These are phyloP conservation scores for Hermatobates lingyangjiaoensis DNA, from an alignment of 1,140 invertebrate genomes.

Conservation along the genomic window DNA sequence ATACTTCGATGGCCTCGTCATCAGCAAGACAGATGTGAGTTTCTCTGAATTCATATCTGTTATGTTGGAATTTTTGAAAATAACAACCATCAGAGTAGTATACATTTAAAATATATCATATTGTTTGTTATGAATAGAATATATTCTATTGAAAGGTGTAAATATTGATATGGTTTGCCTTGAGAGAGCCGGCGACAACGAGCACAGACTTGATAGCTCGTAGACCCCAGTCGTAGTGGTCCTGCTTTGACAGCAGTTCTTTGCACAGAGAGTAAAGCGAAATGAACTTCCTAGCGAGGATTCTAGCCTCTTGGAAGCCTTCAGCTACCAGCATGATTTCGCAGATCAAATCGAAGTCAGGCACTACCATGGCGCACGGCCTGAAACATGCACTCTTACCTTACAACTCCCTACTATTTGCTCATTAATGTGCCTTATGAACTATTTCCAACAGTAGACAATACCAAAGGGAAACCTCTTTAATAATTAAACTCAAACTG, in stretches of 20 bases:
- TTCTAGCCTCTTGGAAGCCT: constrained; percentile 70
- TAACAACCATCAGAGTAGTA: no score
- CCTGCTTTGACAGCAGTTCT: constrained; percentile 77
- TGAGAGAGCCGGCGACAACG: constrained; percentile 70
- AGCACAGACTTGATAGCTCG: constrained; percentile 83
- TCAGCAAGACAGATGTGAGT: no score
- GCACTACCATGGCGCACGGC: constrained; percentile 88
- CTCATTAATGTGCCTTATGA: no score
- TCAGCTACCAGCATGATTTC: constrained; percentile 89
- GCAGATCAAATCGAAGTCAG: constrained; percentile 80
- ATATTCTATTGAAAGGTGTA: background rate
- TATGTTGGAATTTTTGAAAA: no score
- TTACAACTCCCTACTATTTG: no score
- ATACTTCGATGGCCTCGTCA: no score
- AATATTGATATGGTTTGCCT: constrained; percentile 24
- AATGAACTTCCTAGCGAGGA: constrained; percentile 78
- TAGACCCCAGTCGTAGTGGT: constrained; percentile 89
- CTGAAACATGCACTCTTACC: constrained; percentile 31
- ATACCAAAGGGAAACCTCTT: no score
- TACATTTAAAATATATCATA: no score
- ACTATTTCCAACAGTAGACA: no score
- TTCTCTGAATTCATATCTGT: no score
- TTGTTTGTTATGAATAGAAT: background rate
- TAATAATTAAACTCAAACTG: no score
- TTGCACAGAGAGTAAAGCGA: constrained; percentile 73